These are phyloP conservation scores for Gallinago undulata DNA, from an alignment of 2,113 vertebrate genomes.

Conservation along the genomic window DNA sequence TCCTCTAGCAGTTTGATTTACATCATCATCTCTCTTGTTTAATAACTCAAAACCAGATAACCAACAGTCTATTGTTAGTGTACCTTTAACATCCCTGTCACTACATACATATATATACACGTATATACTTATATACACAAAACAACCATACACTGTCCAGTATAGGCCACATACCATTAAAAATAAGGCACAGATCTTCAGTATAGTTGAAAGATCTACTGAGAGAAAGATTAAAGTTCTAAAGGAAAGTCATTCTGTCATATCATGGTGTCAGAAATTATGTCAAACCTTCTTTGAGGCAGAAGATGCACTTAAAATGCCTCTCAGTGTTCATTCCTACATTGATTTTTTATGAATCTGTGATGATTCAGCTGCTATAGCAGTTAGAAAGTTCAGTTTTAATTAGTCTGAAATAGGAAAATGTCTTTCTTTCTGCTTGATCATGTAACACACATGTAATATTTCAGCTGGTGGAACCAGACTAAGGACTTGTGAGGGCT, in stretches of 20 bases:
- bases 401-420: background rate
- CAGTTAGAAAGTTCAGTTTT: background rate
- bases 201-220: background rate
- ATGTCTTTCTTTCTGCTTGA: background rate
- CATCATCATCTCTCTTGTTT: background rate
- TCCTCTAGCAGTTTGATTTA: background rate
- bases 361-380: background rate
- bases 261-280: background rate
- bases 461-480: background rate
- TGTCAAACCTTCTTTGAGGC: background rate
- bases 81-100: background rate
- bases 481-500: background rate
- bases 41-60: background rate
- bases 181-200: background rate
- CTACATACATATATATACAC: background rate
- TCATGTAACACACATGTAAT: background rate
- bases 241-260: background rate
- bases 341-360: background rate
- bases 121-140: background rate
- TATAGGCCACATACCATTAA: background rate
- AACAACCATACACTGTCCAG: background rate
- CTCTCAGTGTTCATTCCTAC: background rate
- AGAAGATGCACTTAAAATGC: background rate
- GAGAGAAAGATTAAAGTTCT: background rate
- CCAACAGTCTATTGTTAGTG: background rate